Evolutionary conservation across 1,140 invertebrate genomes (phyloP), one percentile per base, ranked within the genome.

Genomic region (Anagrus nilaparvatae): DNA sequence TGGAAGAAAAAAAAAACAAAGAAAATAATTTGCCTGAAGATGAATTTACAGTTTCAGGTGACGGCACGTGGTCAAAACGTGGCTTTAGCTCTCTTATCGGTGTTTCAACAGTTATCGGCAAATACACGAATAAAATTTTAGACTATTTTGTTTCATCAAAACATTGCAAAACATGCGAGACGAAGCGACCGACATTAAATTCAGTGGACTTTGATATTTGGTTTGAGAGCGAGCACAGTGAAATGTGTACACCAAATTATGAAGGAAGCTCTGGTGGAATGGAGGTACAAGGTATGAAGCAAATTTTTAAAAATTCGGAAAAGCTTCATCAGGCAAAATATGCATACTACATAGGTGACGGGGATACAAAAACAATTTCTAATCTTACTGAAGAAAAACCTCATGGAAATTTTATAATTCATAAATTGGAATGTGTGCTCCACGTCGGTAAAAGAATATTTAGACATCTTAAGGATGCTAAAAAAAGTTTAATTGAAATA

Each of bases 31-130:
- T n/a, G n/a, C n/a, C n/a, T n/a, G n/a, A n/a, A n/a, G n/a, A n/a
- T n/a, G n/a, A n/a, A n/a, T 43, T 52, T 17, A 49, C 46, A n/a
- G 49, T 51, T 16, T 45, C 47, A 10, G 43, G 52, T n/a, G 46
- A 52, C 33, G 52, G 49, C 14, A 44, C 47, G 25, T 56, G 53
- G 47, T 30, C 30, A 19, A 55, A 56, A 40, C 19, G 50, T 31
- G 54, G 52, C 13, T 51, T 50, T 51, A 39, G 52, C 21, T 52
- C 54, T 41, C 40, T 51, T 34, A 42, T 51, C 23, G 53, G 51
- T 14, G 40, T 50, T 13, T 25, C 40, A 19, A 43, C 49, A 20
- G 35, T 52, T 14, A 52, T 55, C 44, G 47, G 33, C 12, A 50
- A 46, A 29, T 50, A 46, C 37, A 50, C 45, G 8, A 42, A 41